Conservation (phyloP, 2,797 vertebrate genomes). For the Serranus cabrilla region DNA sequence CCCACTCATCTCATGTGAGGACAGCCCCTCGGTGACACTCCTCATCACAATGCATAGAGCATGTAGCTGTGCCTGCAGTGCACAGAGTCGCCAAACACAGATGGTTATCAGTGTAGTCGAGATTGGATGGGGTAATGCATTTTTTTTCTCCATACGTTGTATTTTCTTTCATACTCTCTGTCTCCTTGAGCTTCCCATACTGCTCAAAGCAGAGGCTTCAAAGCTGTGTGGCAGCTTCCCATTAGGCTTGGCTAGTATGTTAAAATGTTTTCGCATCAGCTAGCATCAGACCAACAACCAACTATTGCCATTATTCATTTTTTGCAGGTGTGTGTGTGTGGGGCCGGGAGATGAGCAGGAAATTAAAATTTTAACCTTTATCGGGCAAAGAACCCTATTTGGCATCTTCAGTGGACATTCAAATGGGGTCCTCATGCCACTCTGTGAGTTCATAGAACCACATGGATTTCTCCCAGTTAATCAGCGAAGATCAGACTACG, state of each 20-base stretch:
- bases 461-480: too few relatives aligned
- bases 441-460: too few relatives aligned
- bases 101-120: conserved; percentile 72
- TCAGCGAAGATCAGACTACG: too few relatives aligned
- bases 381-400: too few relatives aligned
- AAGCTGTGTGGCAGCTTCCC: conserved; percentile 36
- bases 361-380: too few relatives aligned
- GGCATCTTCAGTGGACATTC: too few relatives aligned
- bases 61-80: conserved; percentile 51
- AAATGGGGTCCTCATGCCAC: too few relatives aligned
- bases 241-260: not conserved
- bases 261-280: too few relatives aligned
- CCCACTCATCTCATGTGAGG: conserved; percentile 47
- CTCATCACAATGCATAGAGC: conserved; percentile 74
- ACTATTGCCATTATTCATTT: too few relatives aligned
- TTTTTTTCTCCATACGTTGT: conserved; percentile 47
- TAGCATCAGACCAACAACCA: too few relatives aligned
- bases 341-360: too few relatives aligned
- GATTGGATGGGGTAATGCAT: conserved; percentile 66
- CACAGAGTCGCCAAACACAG: conserved; percentile 69
- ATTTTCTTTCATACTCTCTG: conserved; percentile 36
- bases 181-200: conserved; percentile 45
- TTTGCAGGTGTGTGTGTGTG: too few relatives aligned
- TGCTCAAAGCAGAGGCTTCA: conserved; percentile 40
- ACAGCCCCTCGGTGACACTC: conserved; percentile 58